These are phyloP conservation scores for Hyposmocoma kahamanoa DNA, from an alignment of 1,140 invertebrate genomes.

Conservation along the genomic window DNA sequence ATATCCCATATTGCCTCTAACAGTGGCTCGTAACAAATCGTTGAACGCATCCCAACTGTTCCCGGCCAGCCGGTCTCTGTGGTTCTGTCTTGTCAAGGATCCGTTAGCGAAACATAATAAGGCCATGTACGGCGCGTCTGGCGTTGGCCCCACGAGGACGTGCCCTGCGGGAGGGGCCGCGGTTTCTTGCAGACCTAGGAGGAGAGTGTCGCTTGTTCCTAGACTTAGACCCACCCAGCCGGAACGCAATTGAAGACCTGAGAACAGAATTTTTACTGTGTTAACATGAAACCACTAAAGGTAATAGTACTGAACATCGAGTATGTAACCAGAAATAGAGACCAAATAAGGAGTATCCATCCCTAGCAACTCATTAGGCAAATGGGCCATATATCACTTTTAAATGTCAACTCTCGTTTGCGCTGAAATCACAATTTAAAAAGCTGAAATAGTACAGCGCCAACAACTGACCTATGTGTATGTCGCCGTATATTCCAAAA, in stretches of 20 bases:
- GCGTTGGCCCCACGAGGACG: conserved; percentile 89
- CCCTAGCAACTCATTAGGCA: no score
- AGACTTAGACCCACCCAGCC: conserved; percentile 92
- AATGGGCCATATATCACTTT: no score
- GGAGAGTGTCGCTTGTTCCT: conserved; percentile 94
- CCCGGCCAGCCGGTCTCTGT: conserved; percentile 84
- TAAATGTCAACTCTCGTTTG: no score
- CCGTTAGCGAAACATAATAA: conserved; percentile 97
- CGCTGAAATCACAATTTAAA: no score
- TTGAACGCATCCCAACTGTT: conserved; percentile 91
- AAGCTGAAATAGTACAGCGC: no score
- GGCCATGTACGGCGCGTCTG: conserved; percentile 86
- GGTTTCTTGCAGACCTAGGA: conserved; percentile 84
- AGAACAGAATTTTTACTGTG: conserved; percentile 9
- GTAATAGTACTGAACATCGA: no score
- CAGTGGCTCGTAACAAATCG: conserved; percentile 86
- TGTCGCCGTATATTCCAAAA: no score
- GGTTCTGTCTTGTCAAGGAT: conserved; percentile 89
- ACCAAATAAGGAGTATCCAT: no score
- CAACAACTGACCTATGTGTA: no score
- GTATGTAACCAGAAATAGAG: no score
- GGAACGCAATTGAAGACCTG: conserved; percentile 86
- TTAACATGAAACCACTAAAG: no score
- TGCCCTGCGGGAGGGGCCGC: conserved; percentile 84
- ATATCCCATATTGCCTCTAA: conserved; percentile 94